phyloP scores from a whole-genome alignment of 2,797 vertebrate species.

The Thunnus albacares region DNA sequence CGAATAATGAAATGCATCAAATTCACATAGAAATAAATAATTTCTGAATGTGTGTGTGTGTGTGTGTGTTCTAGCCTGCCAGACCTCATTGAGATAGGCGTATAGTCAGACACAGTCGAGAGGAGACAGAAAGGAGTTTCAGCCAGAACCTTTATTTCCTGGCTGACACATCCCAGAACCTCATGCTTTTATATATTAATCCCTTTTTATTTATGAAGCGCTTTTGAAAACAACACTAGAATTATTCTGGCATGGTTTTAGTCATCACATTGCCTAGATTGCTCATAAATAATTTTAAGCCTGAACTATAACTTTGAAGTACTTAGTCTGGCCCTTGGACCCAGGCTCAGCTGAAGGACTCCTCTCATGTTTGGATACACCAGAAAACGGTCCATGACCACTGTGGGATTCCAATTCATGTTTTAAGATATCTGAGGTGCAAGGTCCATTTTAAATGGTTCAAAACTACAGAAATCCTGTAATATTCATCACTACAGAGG shows the following conservation, averaged over 20 bases:
- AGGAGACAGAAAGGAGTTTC: slow-evolving; percentile 54
- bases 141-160: slow-evolving; percentile 62
- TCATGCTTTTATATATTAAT: slow-evolving; percentile 52
- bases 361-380: slow-evolving; percentile 1
- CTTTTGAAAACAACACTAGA: slow-evolving; percentile 47
- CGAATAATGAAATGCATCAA: slow-evolving; percentile 67
- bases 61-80: slow-evolving; percentile 53
- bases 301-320: slow-evolving; percentile 19
- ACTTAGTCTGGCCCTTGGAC: background rate
- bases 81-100: slow-evolving; percentile 72
- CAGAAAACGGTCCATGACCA: background rate
- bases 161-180: slow-evolving; percentile 56
- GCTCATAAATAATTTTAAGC: slow-evolving; percentile 9
- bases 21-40: slow-evolving; percentile 66
- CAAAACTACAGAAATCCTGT: background rate
- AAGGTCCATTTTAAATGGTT: slow-evolving; percentile 1
- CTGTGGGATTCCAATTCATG: background rate
- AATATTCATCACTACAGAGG: slow-evolving; percentile 23
- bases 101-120: slow-evolving; percentile 68
- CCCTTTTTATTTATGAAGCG: slow-evolving; percentile 46
- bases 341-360: slow-evolving; percentile 23
- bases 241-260: slow-evolving; percentile 42
- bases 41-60: slow-evolving; percentile 59
- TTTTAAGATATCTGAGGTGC: slow-evolving; percentile 8
- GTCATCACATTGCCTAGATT: slow-evolving; percentile 26